These are phyloP conservation scores for Calameuta pallipes DNA, from an alignment of 2,888 invertebrate species.

Conservation along the genomic window DNA sequence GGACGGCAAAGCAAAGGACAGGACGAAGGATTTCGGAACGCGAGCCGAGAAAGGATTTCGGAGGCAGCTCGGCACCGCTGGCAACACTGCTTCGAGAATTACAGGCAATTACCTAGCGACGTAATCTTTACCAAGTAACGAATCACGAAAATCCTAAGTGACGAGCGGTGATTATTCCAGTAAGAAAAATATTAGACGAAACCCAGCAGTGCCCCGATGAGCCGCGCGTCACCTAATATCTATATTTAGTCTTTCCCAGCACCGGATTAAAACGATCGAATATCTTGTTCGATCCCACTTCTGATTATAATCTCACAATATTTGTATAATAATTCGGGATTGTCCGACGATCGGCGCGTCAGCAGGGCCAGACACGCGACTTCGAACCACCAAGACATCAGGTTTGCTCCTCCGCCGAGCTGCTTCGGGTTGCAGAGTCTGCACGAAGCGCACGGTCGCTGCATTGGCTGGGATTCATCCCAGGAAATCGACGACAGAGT, in stretches of 20 bases:
- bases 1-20: too few species aligned
- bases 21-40: too few species aligned
- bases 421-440: too few species aligned
- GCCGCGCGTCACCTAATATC: not conserved
- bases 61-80: too few species aligned
- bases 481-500: too few species aligned
- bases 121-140: not conserved
- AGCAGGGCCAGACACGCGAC: not conserved
- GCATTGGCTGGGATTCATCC: too few species aligned
- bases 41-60: too few species aligned
- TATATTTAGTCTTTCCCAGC: not conserved
- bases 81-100: too few species aligned
- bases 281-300: not conserved
- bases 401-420: too few species aligned
- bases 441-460: too few species aligned
- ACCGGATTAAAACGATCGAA: not conserved
- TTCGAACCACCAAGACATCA: too few species aligned
- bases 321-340: slow-evolving; percentile 14
- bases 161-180: slow-evolving; percentile 11
- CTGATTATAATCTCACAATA: slow-evolving; percentile 26
- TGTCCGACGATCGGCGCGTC: not conserved
- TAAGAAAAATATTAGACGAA: slow-evolving; percentile 20
- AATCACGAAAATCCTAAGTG: slow-evolving; percentile 18
- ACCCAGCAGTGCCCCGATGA: slow-evolving; percentile 16
- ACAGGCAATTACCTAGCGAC: too few species aligned